Percentiles rank a stretch among this genome's conserved stretches.
These are phyloP conservation scores for Subacronicta megacephala DNA, from an alignment of 2,888 invertebrate genomes.

Conservation along the genomic window DNA sequence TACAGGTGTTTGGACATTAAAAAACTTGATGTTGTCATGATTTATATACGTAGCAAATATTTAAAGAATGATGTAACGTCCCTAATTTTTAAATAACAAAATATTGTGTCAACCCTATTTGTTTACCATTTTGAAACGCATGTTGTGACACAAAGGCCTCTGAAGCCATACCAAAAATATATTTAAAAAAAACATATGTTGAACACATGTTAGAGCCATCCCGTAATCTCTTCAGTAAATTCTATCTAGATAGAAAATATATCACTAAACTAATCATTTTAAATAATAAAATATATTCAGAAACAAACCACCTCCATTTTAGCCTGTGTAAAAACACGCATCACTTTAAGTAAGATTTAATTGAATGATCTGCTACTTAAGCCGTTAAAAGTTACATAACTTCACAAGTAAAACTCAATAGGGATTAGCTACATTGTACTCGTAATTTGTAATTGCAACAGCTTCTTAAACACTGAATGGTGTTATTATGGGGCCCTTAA, in stretches of 20 bases:
- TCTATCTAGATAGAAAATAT: too few relatives aligned
- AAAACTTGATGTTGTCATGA: constrained; percentile 45
- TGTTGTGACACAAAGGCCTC: too few relatives aligned
- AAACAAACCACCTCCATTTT: too few relatives aligned
- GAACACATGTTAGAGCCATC: too few relatives aligned
- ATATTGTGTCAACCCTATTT: constrained; percentile 10
- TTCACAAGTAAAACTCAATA: constrained; percentile 17
- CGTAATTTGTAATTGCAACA: constrained; percentile 32
- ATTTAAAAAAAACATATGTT: too few relatives aligned
- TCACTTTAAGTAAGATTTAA: too few relatives aligned
- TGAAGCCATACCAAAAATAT: too few relatives aligned
- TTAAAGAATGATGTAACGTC: constrained; percentile 27
- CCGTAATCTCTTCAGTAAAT: too few relatives aligned
- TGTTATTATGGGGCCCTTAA: constrained; percentile 42
- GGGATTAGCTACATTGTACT: constrained; percentile 45
- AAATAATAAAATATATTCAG: too few relatives aligned
- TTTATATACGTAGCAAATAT: constrained; percentile 39
- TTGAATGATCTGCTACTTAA: too few relatives aligned
- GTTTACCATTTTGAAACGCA: neutral
- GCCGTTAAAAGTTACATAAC: neutral
- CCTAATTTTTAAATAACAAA: constrained; percentile 17
- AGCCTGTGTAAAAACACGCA: too few relatives aligned
- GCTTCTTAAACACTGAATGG: constrained; percentile 29
- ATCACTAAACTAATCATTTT: too few relatives aligned
- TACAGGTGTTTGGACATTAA: constrained; percentile 45